Evolutionary conservation across 2,888 invertebrate species (phyloP).

Genomic region (Agrotis exclamationis): DNA sequence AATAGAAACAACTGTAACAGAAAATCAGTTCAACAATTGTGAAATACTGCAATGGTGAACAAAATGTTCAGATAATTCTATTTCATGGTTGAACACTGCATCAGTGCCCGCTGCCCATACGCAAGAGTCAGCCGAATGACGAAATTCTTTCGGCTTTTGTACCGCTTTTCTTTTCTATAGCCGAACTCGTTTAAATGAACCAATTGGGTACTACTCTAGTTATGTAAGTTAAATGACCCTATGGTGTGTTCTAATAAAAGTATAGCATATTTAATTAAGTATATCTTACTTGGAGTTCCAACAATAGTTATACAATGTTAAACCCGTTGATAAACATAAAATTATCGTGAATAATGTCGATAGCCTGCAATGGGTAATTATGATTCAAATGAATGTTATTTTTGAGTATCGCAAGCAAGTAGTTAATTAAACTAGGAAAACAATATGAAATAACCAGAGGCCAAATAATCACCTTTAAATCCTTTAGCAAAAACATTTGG

Average conservation of each 20-base stretch:
- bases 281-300: not conserved
- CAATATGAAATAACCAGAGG: not conserved
- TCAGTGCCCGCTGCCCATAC: conserved; percentile 52
- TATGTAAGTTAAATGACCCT: conserved; percentile 49
- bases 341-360: not conserved
- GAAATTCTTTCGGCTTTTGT: conserved; percentile 66
- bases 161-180: conserved; percentile 49
- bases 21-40: conserved; percentile 42
- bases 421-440: not conserved
- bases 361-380: not conserved
- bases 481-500: not conserved
- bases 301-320: conserved; percentile 5
- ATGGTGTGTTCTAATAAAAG: conserved; percentile 25
- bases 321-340: conserved; percentile 9
- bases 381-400: not conserved
- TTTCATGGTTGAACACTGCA: conserved; percentile 70
- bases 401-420: not conserved
- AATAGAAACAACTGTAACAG: conserved; percentile 23
- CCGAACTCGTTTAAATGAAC: conserved; percentile 60
- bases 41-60: conserved; percentile 54
- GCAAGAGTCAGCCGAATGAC: conserved; percentile 66
- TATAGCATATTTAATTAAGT: conserved; percentile 6
- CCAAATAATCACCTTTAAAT: not conserved
- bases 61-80: conserved; percentile 64
- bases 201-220: conserved; percentile 54